phyloP scores from a whole-genome alignment of 2,113 vertebrate genomes.

The Cromileptes altivelis region DNA sequence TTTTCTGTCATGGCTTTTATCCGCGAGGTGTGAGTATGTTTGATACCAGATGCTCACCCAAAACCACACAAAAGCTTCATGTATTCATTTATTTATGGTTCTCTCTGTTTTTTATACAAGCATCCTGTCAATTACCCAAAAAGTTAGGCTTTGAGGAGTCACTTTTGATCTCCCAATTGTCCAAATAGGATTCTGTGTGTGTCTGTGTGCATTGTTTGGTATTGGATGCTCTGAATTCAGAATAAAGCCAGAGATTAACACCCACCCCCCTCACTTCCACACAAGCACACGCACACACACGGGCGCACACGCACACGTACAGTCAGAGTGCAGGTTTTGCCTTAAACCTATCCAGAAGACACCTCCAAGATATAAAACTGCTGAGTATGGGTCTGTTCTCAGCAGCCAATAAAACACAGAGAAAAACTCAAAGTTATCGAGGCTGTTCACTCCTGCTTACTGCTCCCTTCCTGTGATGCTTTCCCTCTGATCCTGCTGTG shows the following conservation, averaged over 20 bases:
- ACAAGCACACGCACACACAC: neutral
- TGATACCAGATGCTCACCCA: slow-evolving; percentile 78
- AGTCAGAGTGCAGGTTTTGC: slow-evolving; percentile 39
- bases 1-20: slow-evolving; percentile 81
- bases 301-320: neutral
- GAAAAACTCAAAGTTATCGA: slow-evolving; percentile 52
- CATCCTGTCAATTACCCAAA: slow-evolving; percentile 72
- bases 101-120: slow-evolving; percentile 44
- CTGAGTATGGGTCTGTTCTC: slow-evolving; percentile 61
- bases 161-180: slow-evolving; percentile 63
- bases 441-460: slow-evolving; percentile 30
- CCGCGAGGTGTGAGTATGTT: slow-evolving; percentile 67
- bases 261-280: neutral
- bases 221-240: slow-evolving; percentile 22
- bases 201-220: slow-evolving; percentile 31
- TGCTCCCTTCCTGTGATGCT: slow-evolving; percentile 58
- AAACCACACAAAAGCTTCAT: slow-evolving; percentile 73
- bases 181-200: slow-evolving; percentile 38
- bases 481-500: slow-evolving; percentile 43
- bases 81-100: slow-evolving; percentile 75
- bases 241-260: slow-evolving; percentile 40
- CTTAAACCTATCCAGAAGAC: slow-evolving; percentile 65
- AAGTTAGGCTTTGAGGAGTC: slow-evolving; percentile 64
- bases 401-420: slow-evolving; percentile 57
- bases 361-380: slow-evolving; percentile 61